These are phyloP conservation scores for Olivierus martensii DNA, from an alignment of 1,140 invertebrate genomes.

Conservation along the genomic window DNA sequence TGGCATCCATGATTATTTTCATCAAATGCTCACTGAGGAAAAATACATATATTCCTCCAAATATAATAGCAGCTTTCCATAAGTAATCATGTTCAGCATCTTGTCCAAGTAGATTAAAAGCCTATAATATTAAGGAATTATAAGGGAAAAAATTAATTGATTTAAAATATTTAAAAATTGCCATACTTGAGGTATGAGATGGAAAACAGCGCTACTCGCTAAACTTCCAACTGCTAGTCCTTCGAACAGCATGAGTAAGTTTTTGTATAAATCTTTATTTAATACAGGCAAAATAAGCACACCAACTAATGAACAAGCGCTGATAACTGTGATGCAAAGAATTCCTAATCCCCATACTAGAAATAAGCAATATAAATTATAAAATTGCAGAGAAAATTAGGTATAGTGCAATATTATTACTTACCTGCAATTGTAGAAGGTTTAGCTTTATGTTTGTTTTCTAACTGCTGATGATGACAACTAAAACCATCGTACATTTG, in stretches of 20 bases:
- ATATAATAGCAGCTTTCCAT: slow-evolving; percentile 31
- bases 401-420: too few species aligned
- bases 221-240: slow-evolving; percentile 51
- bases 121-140: too few species aligned
- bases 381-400: neutral
- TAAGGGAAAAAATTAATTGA: too few species aligned
- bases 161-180: neutral
- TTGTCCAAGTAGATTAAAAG: slow-evolving; percentile 28
- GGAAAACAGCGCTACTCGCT: slow-evolving; percentile 44
- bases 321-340: slow-evolving; percentile 45
- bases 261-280: slow-evolving; percentile 39
- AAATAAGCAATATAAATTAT: slow-evolving; percentile 12
- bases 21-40: slow-evolving; percentile 37
- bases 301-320: slow-evolving; percentile 44
- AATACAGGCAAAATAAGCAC: slow-evolving; percentile 45
- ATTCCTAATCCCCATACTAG: slow-evolving; percentile 46
- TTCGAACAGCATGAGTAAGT: slow-evolving; percentile 43
- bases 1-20: slow-evolving; percentile 36
- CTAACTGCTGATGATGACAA: too few species aligned
- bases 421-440: too few species aligned
- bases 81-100: slow-evolving; percentile 32
- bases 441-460: too few species aligned
- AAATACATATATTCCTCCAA: slow-evolving; percentile 38
- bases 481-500: too few species aligned
- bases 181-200: slow-evolving; percentile 46